Base-by-base conservation (phyloP, 2,113 vertebrate genomes). In the Notechis scutatus region DNA sequence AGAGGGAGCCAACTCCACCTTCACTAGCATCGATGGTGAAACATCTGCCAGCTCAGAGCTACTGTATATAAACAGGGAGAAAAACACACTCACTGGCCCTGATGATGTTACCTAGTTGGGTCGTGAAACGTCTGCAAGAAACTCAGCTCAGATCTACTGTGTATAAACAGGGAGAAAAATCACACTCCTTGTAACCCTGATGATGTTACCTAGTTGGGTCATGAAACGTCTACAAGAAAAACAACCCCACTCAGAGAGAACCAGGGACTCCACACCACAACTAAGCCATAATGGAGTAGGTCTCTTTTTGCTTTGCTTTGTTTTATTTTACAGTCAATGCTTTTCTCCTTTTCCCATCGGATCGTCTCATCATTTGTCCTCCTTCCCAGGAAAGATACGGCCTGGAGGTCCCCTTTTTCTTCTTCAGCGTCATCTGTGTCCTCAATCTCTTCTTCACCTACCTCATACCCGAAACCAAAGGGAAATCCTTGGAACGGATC, bases 401-500 rank as follows among this genome's bases (percentile, higher is more conserved):
- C 92, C 98, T 99, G 3, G 98, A 97, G 54, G 98, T 96, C 26
- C 98, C 98, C 1, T 99, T 99, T 97, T 97, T 98, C 56, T 98
- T 98, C 95, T 99, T 99, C 1, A 96, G 98, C 0, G 94, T 98
- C 92, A 95, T 99, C 96, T 98, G 97, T 1, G 95, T 98, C 0
- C 81, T 98, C 92, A 98, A 98, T 94, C 95, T 99, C 93, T 92
- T 99, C 4, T 99, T 99, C 97, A 99, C 98, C 0, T 97, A 98
- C 93, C 98, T 98, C 0, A 97, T 99, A 64, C 99, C 99, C 0
- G 99, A 99, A 96, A 99, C 99, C 69, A 98, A 98, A 47, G 98
- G 98, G 14, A 98, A 98, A 93, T 97, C 98, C 0, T 97, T 99
- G 97, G 99, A 99, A 93, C 99, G 99, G 95, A 99, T 99, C 0